Conservation (phyloP, 92 coral and sea anemone genomes). For the Umimayanthus chanpuru region DNA sequence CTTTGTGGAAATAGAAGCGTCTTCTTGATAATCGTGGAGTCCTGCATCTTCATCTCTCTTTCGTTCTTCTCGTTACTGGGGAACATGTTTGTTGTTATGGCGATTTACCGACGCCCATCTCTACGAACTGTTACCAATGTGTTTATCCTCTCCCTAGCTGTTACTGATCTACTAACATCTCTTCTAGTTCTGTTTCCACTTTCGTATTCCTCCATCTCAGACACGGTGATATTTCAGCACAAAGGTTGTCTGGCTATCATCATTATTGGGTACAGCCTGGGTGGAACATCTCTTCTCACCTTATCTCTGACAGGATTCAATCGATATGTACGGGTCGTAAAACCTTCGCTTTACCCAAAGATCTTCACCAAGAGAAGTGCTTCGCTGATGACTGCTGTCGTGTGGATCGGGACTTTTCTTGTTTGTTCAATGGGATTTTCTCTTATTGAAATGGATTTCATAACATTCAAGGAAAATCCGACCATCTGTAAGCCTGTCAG, state of each 20-base stretch:
- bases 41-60: neutral
- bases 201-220: neutral
- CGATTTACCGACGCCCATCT: neutral
- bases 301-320: neutral
- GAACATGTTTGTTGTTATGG: neutral
- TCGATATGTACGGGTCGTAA: slow-evolving; percentile 1
- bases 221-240: neutral
- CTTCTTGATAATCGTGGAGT: neutral
- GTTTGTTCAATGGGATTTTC: no score
- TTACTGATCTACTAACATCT: neutral
- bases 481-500: no score
- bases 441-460: no score
- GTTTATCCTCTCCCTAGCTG: neutral
- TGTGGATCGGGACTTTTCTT: no score
- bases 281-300: neutral
- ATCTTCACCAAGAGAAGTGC: neutral
- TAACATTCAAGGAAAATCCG: no score
- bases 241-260: neutral
- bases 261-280: neutral
- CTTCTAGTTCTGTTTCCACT: slow-evolving; percentile 11
- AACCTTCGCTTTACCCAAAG: neutral
- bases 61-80: neutral
- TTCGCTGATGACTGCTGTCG: neutral
- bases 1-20: no score
- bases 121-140: neutral